These are phyloP conservation scores for Leucophenga varia DNA, from an alignment of 1,140 invertebrate species.

Conservation along the genomic window DNA sequence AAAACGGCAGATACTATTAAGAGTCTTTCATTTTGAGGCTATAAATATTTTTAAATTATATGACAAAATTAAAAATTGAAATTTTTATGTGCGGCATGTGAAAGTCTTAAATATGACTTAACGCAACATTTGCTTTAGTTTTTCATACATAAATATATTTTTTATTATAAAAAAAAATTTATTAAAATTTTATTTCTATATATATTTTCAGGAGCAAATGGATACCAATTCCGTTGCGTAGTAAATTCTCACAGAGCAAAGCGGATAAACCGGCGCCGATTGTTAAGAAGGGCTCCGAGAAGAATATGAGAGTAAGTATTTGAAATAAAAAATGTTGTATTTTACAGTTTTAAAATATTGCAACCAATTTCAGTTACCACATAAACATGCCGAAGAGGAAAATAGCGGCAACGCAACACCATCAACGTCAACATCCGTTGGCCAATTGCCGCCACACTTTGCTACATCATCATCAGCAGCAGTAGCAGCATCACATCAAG, in stretches of 20 bases:
- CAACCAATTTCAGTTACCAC: conserved; percentile 32
- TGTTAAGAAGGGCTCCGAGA: conserved; percentile 77
- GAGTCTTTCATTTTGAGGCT: too few species aligned
- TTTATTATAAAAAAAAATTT: conserved; percentile 6
- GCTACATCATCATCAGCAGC: conserved; percentile 37
- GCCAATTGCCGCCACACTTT: conserved; percentile 10
- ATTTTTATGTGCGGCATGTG: too few species aligned
- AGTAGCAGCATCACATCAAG: conserved; percentile 39
- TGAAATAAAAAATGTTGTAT: too few species aligned
- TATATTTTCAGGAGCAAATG: conserved; percentile 73
- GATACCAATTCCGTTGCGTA: conserved; percentile 84
- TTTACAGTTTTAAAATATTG: too few species aligned
- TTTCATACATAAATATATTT: too few species aligned
- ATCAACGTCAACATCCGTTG: conserved; percentile 13
- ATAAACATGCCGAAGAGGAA: conserved; percentile 44
- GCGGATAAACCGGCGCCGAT: conserved; percentile 72
- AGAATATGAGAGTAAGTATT: conserved; percentile 72
- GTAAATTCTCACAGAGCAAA: conserved; percentile 87
- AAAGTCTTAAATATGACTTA: too few species aligned
- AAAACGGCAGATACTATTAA: too few species aligned
- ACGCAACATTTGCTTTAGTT: too few species aligned
- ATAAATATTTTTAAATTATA: too few species aligned
- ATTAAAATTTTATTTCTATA: conserved; percentile 1
- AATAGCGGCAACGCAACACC: conserved; percentile 29
- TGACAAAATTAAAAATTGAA: too few species aligned